Evolutionary conservation across 2,797 vertebrate species (phyloP).

Genomic region (Sebastolobus altivelis): DNA sequence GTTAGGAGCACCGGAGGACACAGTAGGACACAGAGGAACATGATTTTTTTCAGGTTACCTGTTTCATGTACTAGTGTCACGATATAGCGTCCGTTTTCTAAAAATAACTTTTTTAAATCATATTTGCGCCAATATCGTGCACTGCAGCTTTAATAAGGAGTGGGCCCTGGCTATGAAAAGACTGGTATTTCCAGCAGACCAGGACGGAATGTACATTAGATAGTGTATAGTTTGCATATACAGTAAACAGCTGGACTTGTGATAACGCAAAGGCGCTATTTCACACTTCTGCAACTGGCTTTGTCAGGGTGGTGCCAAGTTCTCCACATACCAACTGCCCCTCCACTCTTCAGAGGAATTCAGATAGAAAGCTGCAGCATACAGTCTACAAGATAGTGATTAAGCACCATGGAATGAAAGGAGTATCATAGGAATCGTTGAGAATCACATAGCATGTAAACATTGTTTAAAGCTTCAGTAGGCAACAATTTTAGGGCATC

Average conservation of each 20-base stretch:
- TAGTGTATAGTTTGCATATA: neutral
- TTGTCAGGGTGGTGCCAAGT: constrained; percentile 52
- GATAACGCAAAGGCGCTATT: neutral
- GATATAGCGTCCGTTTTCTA: too few species aligned
- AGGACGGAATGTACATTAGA: neutral
- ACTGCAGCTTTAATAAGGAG: neutral
- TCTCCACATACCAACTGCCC: constrained; percentile 50
- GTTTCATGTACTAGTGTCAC: too few species aligned
- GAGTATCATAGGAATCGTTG: too few species aligned
- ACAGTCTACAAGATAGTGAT: neutral
- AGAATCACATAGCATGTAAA: neutral
- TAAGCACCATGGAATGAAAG: neutral
- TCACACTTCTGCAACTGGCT: neutral
- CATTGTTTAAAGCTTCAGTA: neutral
- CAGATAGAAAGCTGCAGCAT: neutral
- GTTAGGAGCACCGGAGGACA: too few species aligned
- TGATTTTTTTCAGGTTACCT: too few species aligned
- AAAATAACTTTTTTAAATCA: too few species aligned
- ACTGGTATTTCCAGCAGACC: neutral
- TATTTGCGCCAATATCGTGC: too few species aligned
- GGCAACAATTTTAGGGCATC: too few species aligned
- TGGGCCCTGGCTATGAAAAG: neutral
- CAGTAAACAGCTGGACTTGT: neutral
- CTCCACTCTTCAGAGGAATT: neutral
- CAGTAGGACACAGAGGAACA: too few species aligned